Evolutionary conservation across 2,113 vertebrate species (phyloP).

Genomic region (Leiothrix lutea): DNA sequence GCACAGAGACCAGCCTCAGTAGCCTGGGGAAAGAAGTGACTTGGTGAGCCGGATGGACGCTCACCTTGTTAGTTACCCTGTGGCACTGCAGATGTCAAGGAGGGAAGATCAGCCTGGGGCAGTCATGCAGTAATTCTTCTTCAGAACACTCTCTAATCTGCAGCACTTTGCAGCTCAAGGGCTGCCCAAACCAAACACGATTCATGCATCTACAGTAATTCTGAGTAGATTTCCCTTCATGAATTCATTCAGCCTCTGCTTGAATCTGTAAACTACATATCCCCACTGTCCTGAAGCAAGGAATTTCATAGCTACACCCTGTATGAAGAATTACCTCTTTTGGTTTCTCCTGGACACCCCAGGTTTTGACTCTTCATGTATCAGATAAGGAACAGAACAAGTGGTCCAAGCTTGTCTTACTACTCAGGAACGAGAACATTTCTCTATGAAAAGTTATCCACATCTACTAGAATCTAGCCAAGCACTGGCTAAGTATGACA

Average conservation of each 20-base stretch:
- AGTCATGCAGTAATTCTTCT: not conserved
- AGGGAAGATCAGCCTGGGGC: not conserved
- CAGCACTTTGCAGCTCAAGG: not conserved
- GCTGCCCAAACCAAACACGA: not conserved
- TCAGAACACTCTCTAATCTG: not conserved
- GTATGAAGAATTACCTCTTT: not conserved
- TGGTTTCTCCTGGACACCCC: not conserved
- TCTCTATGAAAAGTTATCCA: not conserved
- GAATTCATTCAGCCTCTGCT: not conserved
- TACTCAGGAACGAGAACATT: not conserved
- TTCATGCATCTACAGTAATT: not conserved
- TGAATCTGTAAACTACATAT: not conserved
- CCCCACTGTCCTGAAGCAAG: not conserved
- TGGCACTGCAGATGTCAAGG: not conserved
- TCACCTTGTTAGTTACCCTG: not conserved
- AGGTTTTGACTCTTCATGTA: not conserved
- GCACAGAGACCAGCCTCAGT: too few species aligned
- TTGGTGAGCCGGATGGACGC: not conserved
- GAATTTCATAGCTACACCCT: not conserved
- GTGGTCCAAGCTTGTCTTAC: not conserved
- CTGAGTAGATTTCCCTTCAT: not conserved
- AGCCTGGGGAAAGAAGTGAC: not conserved
- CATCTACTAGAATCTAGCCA: not conserved
- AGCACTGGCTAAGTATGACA: not conserved
- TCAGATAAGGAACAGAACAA: not conserved